A percentile compares a stretch with the other conserved stretches of the same genome.
Evolutionary conservation across 2,113 vertebrate species (phyloP).

Genomic region (Osmerus mordax): DNA sequence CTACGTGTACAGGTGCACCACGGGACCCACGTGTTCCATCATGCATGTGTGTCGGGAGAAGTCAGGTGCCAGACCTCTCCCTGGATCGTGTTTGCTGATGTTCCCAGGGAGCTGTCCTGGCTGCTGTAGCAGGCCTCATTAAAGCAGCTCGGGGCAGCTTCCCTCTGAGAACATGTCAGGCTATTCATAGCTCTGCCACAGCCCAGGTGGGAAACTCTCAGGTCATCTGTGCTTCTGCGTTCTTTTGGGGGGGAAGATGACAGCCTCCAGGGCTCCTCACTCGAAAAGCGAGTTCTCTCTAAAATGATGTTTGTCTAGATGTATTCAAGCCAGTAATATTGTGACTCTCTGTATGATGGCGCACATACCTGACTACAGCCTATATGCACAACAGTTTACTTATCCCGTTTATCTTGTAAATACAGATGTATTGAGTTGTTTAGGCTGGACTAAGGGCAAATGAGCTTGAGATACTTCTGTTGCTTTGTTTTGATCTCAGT

Average conservation of each 20-base stretch:
- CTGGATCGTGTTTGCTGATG: slow-evolving; percentile 9
- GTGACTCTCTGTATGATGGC: not conserved
- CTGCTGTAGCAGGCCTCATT: slow-evolving; percentile 48
- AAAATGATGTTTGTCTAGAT: slow-evolving; percentile 12
- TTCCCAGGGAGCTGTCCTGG: not conserved
- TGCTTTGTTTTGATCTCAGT: not conserved
- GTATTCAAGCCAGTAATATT: not conserved
- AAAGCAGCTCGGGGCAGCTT: slow-evolving; percentile 39
- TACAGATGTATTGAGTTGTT: slow-evolving; percentile 19
- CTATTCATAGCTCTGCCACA: slow-evolving; percentile 60
- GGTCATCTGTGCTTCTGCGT: slow-evolving; percentile 33
- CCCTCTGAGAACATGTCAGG: slow-evolving; percentile 49
- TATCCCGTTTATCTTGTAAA: slow-evolving; percentile 20
- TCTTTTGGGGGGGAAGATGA: slow-evolving; percentile 11
- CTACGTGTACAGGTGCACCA: not conserved
- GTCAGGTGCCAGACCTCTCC: not conserved
- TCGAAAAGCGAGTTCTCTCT: slow-evolving; percentile 37
- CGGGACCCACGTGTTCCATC: too few species aligned
- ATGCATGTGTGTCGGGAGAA: not conserved
- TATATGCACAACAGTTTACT: not conserved
- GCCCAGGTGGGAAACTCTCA: slow-evolving; percentile 44
- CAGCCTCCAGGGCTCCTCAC: slow-evolving; percentile 25
- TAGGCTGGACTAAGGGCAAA: slow-evolving; percentile 19
- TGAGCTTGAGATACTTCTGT: not conserved
- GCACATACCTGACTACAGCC: not conserved